A percentile compares a stretch with the other conserved stretches of the same genome.
Conservation (phyloP, 2,888 invertebrate genomes). For the Heteromurus nitidus region DNA sequence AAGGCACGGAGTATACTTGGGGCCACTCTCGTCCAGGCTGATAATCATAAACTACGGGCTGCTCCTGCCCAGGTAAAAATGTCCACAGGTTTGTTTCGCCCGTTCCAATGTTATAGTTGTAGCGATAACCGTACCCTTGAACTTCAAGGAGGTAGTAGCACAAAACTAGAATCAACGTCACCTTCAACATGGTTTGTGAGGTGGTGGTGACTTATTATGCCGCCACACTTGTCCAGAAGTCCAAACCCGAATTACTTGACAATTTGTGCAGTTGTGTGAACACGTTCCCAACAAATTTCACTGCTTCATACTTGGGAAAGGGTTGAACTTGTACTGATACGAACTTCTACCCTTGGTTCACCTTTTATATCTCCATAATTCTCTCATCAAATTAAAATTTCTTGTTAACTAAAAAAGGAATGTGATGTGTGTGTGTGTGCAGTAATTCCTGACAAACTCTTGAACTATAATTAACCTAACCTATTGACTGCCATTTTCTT, state of each 20-base stretch:
- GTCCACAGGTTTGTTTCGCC: slow-evolving; percentile 57
- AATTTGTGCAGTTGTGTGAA: too few species aligned
- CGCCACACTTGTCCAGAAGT: not conserved
- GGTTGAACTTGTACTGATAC: slow-evolving; percentile 56
- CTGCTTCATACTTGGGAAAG: slow-evolving; percentile 40
- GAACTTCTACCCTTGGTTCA: slow-evolving; percentile 11
- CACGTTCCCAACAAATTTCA: too few species aligned
- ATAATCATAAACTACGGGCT: slow-evolving; percentile 54
- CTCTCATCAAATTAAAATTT: slow-evolving; percentile 17
- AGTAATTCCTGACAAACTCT: slow-evolving; percentile 22
- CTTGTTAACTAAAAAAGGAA: slow-evolving; percentile 8
- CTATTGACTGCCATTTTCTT: slow-evolving; percentile 52
- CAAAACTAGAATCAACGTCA: slow-evolving; percentile 25
- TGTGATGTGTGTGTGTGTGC: not conserved
- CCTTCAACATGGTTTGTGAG: slow-evolving; percentile 16
- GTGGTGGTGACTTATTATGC: too few species aligned
- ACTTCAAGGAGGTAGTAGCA: slow-evolving; percentile 30
- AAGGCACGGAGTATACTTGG: slow-evolving; percentile 39
- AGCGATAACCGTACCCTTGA: slow-evolving; percentile 63
- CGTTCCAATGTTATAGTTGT: slow-evolving; percentile 52
- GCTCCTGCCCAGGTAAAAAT: slow-evolving; percentile 60
- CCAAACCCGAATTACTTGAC: too few species aligned
- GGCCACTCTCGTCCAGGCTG: slow-evolving; percentile 37
- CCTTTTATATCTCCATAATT: slow-evolving; percentile 59
- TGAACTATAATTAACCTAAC: slow-evolving; percentile 55